Evolutionary conservation across 2,797 vertebrate genomes (phyloP).

Genomic region (Ataeniobius toweri): DNA sequence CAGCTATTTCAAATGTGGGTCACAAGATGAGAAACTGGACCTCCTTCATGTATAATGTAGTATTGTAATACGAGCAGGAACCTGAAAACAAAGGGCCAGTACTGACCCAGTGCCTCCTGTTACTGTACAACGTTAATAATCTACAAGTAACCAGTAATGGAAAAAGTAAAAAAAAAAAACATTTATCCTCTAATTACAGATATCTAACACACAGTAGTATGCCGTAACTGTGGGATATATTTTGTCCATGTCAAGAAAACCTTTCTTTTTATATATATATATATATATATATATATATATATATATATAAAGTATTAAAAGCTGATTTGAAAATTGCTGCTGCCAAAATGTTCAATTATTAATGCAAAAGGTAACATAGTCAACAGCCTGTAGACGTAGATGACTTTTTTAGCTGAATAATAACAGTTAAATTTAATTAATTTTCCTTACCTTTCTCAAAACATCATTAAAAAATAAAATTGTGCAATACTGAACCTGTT

Average conservation of each 20-base stretch:
- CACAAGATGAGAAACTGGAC: constrained; percentile 47
- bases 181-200: neutral
- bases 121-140: constrained; percentile 1
- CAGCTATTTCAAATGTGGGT: constrained; percentile 11
- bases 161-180: neutral
- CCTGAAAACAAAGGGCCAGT: constrained; percentile 23
- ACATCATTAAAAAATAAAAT: neutral
- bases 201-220: neutral
- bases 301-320: neutral
- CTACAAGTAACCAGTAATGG: neutral
- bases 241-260: neutral
- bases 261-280: neutral
- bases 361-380: neutral
- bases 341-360: constrained; percentile 12
- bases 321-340: neutral
- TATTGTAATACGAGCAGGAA: constrained; percentile 58
- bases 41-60: constrained; percentile 75
- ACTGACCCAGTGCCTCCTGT: constrained; percentile 8
- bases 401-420: neutral
- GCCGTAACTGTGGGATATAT: neutral
- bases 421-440: neutral
- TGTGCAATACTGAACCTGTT: neutral
- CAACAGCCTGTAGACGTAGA: neutral
- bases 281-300: too few relatives aligned
- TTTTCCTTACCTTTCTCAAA: neutral